These are phyloP conservation scores for Catharus bicknelli DNA, from an alignment of 2,113 vertebrate species.

Conservation along the genomic window DNA sequence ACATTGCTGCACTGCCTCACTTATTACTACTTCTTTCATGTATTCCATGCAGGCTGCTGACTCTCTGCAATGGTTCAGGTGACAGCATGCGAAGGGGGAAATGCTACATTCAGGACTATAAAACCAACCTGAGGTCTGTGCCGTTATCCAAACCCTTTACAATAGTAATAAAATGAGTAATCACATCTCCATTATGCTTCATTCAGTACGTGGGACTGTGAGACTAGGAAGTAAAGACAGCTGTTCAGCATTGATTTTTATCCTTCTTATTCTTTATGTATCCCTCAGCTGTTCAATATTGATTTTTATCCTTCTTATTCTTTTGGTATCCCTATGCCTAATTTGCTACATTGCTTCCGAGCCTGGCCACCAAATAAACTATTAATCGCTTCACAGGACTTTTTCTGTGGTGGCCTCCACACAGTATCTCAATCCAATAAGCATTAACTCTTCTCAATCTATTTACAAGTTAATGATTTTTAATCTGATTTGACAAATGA, in stretches of 20 bases:
- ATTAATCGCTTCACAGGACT: conserved; percentile 55
- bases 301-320: conserved; percentile 56
- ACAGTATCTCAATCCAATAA: conserved; percentile 41
- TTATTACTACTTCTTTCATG: not conserved
- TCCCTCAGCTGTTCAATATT: conserved; percentile 56
- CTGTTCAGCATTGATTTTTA: conserved; percentile 66
- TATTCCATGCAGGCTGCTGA: not conserved
- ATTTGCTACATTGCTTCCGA: conserved; percentile 4
- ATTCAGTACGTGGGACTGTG: not conserved
- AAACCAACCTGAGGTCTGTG: not conserved
- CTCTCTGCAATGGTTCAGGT: not conserved
- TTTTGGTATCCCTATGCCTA: conserved; percentile 26
- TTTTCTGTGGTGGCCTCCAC: not conserved
- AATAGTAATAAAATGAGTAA: conserved; percentile 42
- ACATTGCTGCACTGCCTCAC: not conserved
- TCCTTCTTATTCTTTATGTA: conserved; percentile 34
- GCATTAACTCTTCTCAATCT: conserved; percentile 35
- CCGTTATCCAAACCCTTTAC: not conserved
- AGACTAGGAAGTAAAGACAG: conserved; percentile 46
- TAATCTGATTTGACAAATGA: conserved; percentile 28
- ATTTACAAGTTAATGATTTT: conserved; percentile 40
- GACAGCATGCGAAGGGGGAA: not conserved
- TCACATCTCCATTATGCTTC: conserved; percentile 38
- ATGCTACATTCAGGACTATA: not conserved
- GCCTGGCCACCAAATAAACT: conserved; percentile 27